phyloP scores from a whole-genome alignment of 2,888 invertebrate genomes.

The Aleiodes testaceus region DNA sequence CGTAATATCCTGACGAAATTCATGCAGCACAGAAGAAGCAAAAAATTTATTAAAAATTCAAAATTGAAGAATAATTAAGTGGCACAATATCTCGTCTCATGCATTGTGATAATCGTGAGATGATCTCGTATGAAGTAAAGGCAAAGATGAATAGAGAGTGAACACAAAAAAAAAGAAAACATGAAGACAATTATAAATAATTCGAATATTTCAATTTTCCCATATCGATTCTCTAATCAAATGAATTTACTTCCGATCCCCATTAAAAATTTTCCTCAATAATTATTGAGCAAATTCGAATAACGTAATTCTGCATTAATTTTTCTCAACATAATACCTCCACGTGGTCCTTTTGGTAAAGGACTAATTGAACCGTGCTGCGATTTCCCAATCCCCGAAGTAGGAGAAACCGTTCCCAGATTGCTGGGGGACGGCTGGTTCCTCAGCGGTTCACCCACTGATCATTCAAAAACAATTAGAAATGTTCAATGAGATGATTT shows the following conservation, averaged over 20 bases:
- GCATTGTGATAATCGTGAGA: constrained; percentile 28
- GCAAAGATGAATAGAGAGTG: neutral
- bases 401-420: constrained; percentile 72
- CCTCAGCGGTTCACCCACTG: constrained; percentile 76
- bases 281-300: neutral
- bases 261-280: neutral
- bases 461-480: constrained; percentile 28
- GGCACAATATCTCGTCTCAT: constrained; percentile 23
- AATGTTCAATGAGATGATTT: constrained; percentile 35
- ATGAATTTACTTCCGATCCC: too few relatives aligned
- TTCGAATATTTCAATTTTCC: too few relatives aligned
- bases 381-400: constrained; percentile 63
- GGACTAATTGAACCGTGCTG: constrained; percentile 75
- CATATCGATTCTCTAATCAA: too few relatives aligned
- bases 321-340: constrained; percentile 70
- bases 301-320: constrained; percentile 1
- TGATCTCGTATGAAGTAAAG: constrained; percentile 27
- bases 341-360: constrained; percentile 77
- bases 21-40: constrained; percentile 55
- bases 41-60: constrained; percentile 32
- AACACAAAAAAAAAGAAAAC: too few relatives aligned
- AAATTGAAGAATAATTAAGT: neutral
- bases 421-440: constrained; percentile 74
- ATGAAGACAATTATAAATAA: too few relatives aligned
- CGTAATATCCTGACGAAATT: constrained; percentile 53